Base-by-base conservation (phyloP, 2,888 invertebrate species). In the Caenorhabditis auriculariae region DNA sequence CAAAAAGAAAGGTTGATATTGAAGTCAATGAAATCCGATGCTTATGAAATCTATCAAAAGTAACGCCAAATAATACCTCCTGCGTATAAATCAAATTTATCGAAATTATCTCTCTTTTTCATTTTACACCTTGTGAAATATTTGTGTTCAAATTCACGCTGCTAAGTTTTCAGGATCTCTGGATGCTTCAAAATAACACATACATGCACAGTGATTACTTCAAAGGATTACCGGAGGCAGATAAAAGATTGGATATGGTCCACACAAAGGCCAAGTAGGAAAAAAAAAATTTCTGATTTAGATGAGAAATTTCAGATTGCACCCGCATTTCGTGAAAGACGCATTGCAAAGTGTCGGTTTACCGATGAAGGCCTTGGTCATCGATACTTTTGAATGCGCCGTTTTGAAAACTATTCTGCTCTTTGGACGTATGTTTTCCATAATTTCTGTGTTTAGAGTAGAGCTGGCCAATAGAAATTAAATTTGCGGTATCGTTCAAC, bases 151-250 rank as follows among this genome's bases (percentile, higher is more conserved):
- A n/a, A n/a, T n/a, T n/a, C n/a, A n/a, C n/a, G n/a, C n/a, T n/a
- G n/a, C n/a, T n/a, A n/a, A n/a, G n/a, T 43, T 43, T 43, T 43
- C 35, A 29, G n/a, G 62, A 58, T n/a, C 63, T 61, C 32, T 69
- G 69, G 69, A 42, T 69, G 41, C 50, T 69, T 4, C 69, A 69
- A 43, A 69, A 69, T 45, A 63, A 59, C 28, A 69, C 64, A 6
- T 69, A 57, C 42, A 69, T 69, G 69, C 52, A 61, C 51, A 61
- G 56, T 9, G 64, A 69, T 19, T 69, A 69, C 49, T 57, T 54
- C 39, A 43, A 59, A 21, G 69, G 69, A 23, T 35, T 69, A n/a
- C 66, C 69, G 0, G 57, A 55, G n/a, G 52, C 38, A 2, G 69
- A 66, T 39, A 54, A 48, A 9, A 39, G 48, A 19, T 48, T 59